A percentile compares a stretch with the other conserved stretches of the same genome.
Evolutionary conservation across 2,888 invertebrate genomes (phyloP).

Genomic region (Clivina fossor): DNA sequence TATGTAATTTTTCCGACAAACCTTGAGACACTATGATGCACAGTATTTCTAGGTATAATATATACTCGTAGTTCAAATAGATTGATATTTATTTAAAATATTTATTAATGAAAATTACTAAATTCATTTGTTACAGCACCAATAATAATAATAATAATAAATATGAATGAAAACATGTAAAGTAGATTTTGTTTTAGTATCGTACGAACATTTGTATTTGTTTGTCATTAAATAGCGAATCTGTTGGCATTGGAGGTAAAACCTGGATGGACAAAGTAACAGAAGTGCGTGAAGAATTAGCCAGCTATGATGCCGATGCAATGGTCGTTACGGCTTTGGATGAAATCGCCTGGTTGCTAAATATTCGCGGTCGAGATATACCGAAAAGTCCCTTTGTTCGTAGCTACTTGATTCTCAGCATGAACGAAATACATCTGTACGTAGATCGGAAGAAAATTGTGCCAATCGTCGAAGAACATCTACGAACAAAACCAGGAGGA

Average conservation of each 20-base stretch:
- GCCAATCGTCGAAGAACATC: constrained; percentile 51
- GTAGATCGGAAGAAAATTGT: constrained; percentile 67
- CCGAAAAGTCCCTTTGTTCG: constrained; percentile 78
- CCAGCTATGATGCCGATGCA: constrained; percentile 66
- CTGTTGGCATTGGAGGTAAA: constrained; percentile 53
- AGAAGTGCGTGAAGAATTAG: constrained; percentile 65
- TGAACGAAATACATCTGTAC: constrained; percentile 68
- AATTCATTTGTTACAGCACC: no score
- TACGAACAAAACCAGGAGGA: constrained; percentile 61
- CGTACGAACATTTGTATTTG: constrained; percentile 7
- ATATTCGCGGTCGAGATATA: constrained; percentile 83
- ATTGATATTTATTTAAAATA: no score
- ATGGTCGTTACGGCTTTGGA: constrained; percentile 84
- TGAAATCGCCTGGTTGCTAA: constrained; percentile 86
- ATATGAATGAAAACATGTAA: background rate
- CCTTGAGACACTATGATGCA: no score
- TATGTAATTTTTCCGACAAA: no score
- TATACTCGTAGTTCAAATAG: no score
- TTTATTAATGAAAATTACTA: background rate
- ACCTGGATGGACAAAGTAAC: constrained; percentile 76
- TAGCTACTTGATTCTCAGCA: constrained; percentile 72
- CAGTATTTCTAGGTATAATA: no score
- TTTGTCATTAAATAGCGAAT: constrained; percentile 18
- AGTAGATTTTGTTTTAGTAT: background rate
- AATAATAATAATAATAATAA: background rate